Evolutionary conservation across 2,797 vertebrate species (phyloP).

Genomic region (Leontocebus nigricollis): DNA sequence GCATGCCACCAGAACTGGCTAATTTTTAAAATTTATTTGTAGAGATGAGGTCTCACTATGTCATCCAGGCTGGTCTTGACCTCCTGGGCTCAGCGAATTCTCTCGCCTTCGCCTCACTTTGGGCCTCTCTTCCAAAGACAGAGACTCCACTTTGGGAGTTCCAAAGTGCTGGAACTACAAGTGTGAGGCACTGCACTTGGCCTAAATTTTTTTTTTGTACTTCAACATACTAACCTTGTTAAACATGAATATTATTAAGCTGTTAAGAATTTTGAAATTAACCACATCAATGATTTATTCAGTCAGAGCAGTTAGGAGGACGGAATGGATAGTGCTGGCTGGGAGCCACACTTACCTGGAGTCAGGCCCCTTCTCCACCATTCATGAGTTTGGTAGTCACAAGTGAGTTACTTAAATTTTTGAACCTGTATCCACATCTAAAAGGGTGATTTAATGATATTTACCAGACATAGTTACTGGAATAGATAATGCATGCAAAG

Average conservation of each 20-base stretch:
- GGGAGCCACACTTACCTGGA: background rate
- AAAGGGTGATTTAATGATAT: background rate
- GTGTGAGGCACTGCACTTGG: background rate
- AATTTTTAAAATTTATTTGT: background rate
- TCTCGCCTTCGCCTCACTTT: background rate
- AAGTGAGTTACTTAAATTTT: background rate
- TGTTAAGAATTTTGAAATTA: background rate
- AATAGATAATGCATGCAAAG: background rate
- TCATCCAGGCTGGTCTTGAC: background rate
- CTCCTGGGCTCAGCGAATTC: background rate
- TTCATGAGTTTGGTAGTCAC: background rate
- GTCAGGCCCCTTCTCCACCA: background rate
- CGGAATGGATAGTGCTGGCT: background rate
- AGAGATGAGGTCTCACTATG: background rate
- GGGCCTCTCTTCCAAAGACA: no score
- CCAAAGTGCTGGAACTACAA: background rate
- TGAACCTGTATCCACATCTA: background rate
- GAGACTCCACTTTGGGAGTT: no score
- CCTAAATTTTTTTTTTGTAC: background rate
- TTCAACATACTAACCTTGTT: constrained; percentile 5
- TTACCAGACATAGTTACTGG: background rate
- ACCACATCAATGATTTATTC: background rate
- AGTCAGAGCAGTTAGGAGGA: background rate
- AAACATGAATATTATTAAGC: background rate
- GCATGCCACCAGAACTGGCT: no score